phyloP scores from a whole-genome alignment of 2,888 invertebrate genomes.

The Clostera curtula region DNA sequence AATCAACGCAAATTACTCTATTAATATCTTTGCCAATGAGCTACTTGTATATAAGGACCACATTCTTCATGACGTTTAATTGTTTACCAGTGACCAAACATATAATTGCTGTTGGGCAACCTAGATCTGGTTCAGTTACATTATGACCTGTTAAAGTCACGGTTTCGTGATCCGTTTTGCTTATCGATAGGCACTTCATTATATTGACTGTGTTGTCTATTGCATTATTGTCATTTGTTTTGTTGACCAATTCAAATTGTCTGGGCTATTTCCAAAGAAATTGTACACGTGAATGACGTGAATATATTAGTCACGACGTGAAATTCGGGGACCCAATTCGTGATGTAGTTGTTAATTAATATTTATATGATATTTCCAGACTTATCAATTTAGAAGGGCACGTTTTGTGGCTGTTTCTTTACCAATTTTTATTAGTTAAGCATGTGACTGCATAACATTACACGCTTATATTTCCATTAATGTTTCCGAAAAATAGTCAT shows the following conservation, averaged over 20 bases:
- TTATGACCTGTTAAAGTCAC: conserved; percentile 30
- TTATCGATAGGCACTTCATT: conserved; percentile 34
- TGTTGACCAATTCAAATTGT: neutral
- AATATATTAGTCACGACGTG: too few species aligned
- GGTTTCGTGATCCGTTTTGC: conserved; percentile 33
- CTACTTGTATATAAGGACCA: conserved; percentile 12
- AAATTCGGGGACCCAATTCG: too few species aligned
- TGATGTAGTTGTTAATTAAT: too few species aligned
- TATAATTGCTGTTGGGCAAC: conserved; percentile 33
- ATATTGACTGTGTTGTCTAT: conserved; percentile 16
- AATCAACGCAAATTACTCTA: conserved; percentile 6
- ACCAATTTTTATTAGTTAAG: too few species aligned
- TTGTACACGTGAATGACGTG: too few species aligned
- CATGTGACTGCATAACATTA: too few species aligned
- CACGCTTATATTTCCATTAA: too few species aligned
- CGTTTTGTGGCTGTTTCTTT: too few species aligned
- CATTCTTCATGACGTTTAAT: conserved; percentile 19
- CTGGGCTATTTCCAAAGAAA: neutral
- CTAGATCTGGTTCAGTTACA: conserved; percentile 20
- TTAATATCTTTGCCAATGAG: conserved; percentile 12
- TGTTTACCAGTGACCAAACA: conserved; percentile 15
- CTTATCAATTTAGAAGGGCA: too few species aligned
- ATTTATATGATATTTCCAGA: too few species aligned
- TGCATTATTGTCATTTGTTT: conserved; percentile 17
- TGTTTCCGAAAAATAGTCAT: too few species aligned